Evolutionary conservation across 1,140 invertebrate genomes (phyloP).

Genomic region (Drosophila ercepeae): DNA sequence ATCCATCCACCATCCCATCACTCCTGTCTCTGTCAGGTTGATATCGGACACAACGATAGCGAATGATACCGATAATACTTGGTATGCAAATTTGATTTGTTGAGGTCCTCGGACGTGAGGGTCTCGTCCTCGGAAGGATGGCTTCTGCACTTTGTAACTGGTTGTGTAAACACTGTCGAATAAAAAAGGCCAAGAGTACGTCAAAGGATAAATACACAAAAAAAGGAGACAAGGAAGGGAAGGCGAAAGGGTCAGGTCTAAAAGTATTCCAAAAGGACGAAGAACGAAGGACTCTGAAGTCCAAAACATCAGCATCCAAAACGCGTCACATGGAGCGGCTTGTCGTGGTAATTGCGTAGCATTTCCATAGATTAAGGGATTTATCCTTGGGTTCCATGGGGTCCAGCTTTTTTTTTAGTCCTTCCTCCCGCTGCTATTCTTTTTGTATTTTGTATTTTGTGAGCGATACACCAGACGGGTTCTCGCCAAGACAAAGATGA

Average conservation of each 20-base stretch:
- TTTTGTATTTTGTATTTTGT: slow-evolving; percentile 9
- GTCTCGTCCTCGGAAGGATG: slow-evolving; percentile 39
- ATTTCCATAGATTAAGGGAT: slow-evolving; percentile 84
- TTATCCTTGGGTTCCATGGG: slow-evolving; percentile 35
- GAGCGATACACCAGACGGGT: slow-evolving; percentile 48
- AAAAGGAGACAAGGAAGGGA: slow-evolving; percentile 15
- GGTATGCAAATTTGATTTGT: slow-evolving; percentile 81
- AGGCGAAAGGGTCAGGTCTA: slow-evolving; percentile 63
- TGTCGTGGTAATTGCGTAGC: slow-evolving; percentile 82
- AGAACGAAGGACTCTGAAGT: neutral
- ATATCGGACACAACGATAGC: slow-evolving; percentile 8
- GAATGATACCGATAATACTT: slow-evolving; percentile 74
- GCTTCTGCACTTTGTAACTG: slow-evolving; percentile 81
- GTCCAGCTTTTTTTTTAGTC: slow-evolving; percentile 12
- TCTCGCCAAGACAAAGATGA: slow-evolving; percentile 43
- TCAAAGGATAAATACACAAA: slow-evolving; percentile 22
- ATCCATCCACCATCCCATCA: neutral
- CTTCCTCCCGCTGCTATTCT: slow-evolving; percentile 14
- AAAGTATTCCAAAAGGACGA: slow-evolving; percentile 10
- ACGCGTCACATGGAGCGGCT: slow-evolving; percentile 68
- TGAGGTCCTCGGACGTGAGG: slow-evolving; percentile 62
- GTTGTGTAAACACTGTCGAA: slow-evolving; percentile 75
- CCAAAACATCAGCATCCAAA: slow-evolving; percentile 23
- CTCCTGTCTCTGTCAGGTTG: neutral
- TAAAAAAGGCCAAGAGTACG: slow-evolving; percentile 17